These are phyloP conservation scores for Pachyramphus minor DNA, from an alignment of 2,113 vertebrate genomes.

Conservation along the genomic window DNA sequence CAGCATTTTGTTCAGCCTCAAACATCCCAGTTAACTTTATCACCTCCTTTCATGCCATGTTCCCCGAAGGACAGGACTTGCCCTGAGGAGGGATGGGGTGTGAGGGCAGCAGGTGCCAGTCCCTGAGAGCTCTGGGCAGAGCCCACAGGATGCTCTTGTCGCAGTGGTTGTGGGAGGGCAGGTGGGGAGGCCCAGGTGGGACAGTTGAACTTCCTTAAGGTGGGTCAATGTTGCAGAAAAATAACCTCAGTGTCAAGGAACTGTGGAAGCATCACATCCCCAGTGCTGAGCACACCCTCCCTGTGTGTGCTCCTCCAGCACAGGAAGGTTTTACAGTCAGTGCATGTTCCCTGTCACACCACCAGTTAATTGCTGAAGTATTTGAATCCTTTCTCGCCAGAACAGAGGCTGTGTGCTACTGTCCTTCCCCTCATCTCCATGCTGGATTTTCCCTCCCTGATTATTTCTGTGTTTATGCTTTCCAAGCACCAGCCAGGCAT, in stretches of 20 bases:
- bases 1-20: rapidly evolving
- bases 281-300: neutral
- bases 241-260: neutral
- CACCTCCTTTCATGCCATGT: neutral
- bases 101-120: neutral
- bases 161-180: neutral
- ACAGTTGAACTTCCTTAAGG: neutral
- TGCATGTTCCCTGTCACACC: neutral
- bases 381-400: neutral
- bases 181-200: rapidly evolving
- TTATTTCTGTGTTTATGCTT: neutral
- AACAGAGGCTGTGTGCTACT: neutral
- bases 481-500: neutral
- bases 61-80: neutral
- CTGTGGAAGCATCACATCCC: neutral
- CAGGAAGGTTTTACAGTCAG: neutral
- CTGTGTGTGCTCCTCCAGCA: neutral
- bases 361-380: slow-evolving; percentile 29
- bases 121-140: neutral
- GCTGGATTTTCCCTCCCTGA: neutral
- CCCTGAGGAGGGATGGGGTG: neutral
- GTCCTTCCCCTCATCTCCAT: neutral
- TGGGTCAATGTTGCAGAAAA: neutral
- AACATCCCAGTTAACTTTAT: neutral
- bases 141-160: neutral